Evolutionary conservation across 2,113 vertebrate species (phyloP).

Genomic region (Platysternon megacephalum): DNA sequence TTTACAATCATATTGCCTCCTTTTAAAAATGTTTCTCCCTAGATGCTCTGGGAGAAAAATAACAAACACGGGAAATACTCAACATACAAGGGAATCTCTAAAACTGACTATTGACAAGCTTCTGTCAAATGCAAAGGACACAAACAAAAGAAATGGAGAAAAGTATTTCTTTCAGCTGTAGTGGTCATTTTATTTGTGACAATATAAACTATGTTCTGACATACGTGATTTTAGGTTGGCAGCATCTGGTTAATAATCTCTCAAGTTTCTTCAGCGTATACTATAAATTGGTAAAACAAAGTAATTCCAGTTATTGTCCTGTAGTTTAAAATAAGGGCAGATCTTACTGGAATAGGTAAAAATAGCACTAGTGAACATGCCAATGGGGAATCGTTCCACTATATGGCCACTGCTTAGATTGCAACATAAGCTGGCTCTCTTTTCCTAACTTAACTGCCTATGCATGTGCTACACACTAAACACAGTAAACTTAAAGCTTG

Average conservation of each 20-base stretch:
- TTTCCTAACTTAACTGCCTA: conserved; percentile 51
- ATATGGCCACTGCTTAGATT: conserved; percentile 52
- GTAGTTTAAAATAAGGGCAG: conserved; percentile 64
- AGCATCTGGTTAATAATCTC: not conserved
- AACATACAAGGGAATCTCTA: not conserved
- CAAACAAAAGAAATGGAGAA: not conserved
- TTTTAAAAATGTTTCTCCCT: not conserved
- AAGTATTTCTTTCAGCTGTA: not conserved
- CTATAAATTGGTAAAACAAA: conserved; percentile 31
- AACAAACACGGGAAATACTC: not conserved
- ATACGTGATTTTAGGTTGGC: not conserved
- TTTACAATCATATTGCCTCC: not conserved
- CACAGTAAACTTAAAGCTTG: not conserved
- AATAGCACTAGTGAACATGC: conserved; percentile 68
- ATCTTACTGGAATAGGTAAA: conserved; percentile 74
- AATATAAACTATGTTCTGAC: not conserved
- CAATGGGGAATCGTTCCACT: conserved; percentile 71
- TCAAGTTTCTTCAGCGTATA: not conserved
- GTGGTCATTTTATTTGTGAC: not conserved
- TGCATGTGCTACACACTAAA: not conserved
- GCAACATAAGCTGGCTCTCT: conserved; percentile 65
- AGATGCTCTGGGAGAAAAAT: not conserved
- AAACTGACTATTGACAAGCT: not conserved
- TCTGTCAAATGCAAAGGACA: not conserved
- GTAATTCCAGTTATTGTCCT: conserved; percentile 56